Base-by-base conservation (phyloP, 1,140 invertebrate genomes). In the Fopius arisanus region DNA sequence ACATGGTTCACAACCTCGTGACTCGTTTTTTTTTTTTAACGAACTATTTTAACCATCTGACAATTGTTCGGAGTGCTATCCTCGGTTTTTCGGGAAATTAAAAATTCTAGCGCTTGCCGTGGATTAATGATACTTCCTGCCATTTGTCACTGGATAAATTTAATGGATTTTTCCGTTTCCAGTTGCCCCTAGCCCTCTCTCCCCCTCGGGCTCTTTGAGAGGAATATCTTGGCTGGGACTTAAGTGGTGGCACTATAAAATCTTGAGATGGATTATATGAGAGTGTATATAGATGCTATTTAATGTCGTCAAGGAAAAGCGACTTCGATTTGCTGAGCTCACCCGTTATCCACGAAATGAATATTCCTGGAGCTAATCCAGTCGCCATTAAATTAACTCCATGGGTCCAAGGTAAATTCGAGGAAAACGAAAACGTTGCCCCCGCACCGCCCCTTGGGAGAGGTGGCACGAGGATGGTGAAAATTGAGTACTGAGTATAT, bases 301-400 rank as follows among this genome's bases (percentile, higher is more conserved):
- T 26, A 43, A 51, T 37, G 21, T 41, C 70, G 28, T 48, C 54
- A 59, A 59, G 9, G 54, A 59, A 48, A 67, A 48, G 41, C 16
- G 16, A 66, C 59, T 62, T 37, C 29, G 71, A 51, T 48, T 33
- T 26, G 40, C 16, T 16, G 65, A 54, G 43, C 65, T n/a, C 63
- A 59, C 21, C 54, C 54, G 54, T 59, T 59, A 59, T 59, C 54
- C 54, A 26, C 19, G 54, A 26, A 67, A 73, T 73, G 71, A 73
- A 73, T 73, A 73, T 75, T 65, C 66, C 65, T 63, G 16, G 26
- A 62, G 59, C 74, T 59, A 59, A 59, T 59, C 19, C 23, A 26
- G 21, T 59, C 23, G 23, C 54, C 54, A 59, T 59, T 59, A 59
- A 59, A 59, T 59, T 59, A 59, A 59, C 54, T 59, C 54, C 54